Evolutionary conservation across 53 echinoderm and acorn worm genomes (phyloP).

Genomic region (Stichopus horrens): DNA sequence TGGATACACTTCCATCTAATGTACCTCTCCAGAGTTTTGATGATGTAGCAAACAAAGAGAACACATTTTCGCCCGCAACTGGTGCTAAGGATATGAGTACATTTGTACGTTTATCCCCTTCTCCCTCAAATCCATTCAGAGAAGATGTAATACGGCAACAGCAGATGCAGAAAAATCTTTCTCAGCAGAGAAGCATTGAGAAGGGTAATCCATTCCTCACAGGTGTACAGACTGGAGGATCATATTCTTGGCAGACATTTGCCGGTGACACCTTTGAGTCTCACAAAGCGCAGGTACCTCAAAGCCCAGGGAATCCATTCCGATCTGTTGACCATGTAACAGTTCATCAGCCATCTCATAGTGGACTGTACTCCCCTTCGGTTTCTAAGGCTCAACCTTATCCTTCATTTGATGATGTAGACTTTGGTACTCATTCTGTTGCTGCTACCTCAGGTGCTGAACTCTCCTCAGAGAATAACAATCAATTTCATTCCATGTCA

Average conservation of each 20-base stretch:
- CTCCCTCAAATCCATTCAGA: slow-evolving; percentile 80
- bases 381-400: neutral
- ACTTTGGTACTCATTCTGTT: neutral
- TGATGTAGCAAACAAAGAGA: slow-evolving; percentile 24
- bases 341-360: slow-evolving; percentile 23
- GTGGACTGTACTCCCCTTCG: neutral
- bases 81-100: neutral
- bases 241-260: slow-evolving; percentile 18
- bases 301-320: slow-evolving; percentile 38
- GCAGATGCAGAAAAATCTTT: slow-evolving; percentile 22
- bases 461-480: neutral
- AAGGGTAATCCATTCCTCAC: slow-evolving; percentile 23
- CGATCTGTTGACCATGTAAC: neutral
- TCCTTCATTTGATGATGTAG: neutral
- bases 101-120: neutral
- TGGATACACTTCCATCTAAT: slow-evolving; percentile 25
- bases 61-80: slow-evolving; percentile 15
- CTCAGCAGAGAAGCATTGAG: neutral
- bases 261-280: neutral
- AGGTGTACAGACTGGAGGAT: neutral
- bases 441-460: neutral
- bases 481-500: neutral
- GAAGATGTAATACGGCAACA: slow-evolving; percentile 60
- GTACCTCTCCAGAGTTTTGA: slow-evolving; percentile 28
- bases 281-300: neutral